Evolutionary conservation across 2,888 invertebrate species (phyloP).

Genomic region (Parthenolecanium corni): DNA sequence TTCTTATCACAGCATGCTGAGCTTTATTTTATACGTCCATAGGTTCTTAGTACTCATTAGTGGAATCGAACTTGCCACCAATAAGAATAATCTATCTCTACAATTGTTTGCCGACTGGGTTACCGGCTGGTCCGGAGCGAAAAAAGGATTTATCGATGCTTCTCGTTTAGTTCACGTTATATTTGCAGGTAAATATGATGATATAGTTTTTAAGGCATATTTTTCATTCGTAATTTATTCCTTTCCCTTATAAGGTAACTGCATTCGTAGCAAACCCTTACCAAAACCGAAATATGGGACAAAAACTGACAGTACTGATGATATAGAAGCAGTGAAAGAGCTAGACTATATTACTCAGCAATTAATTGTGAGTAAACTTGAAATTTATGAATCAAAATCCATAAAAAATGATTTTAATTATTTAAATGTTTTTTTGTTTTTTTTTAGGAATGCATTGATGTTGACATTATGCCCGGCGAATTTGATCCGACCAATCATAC

Average conservation of each 20-base stretch:
- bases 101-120: slow-evolving; percentile 73
- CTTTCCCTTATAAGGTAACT: slow-evolving; percentile 32
- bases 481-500: slow-evolving; percentile 78
- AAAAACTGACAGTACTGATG: slow-evolving; percentile 33
- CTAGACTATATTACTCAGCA: slow-evolving; percentile 46
- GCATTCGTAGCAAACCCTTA: slow-evolving; percentile 37
- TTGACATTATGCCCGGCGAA: slow-evolving; percentile 89
- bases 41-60: slow-evolving; percentile 57
- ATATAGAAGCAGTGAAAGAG: slow-evolving; percentile 49
- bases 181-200: slow-evolving; percentile 54
- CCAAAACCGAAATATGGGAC: slow-evolving; percentile 32
- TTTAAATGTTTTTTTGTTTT: slow-evolving; percentile 36
- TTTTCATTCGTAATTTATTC: slow-evolving; percentile 2
- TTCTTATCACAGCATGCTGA: neutral
- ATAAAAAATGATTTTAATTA: neutral
- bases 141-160: slow-evolving; percentile 49
- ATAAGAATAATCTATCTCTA: slow-evolving; percentile 52
- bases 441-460: slow-evolving; percentile 42
- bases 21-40: slow-evolving; percentile 25
- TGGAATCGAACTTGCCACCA: slow-evolving; percentile 59
- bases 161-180: slow-evolving; percentile 63
- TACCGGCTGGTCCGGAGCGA: slow-evolving; percentile 59
- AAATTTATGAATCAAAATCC: neutral
- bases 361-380: slow-evolving; percentile 33
- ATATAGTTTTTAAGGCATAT: neutral